phyloP scores from a whole-genome alignment of 2,113 vertebrate genomes.

The Zosterops borbonicus region DNA sequence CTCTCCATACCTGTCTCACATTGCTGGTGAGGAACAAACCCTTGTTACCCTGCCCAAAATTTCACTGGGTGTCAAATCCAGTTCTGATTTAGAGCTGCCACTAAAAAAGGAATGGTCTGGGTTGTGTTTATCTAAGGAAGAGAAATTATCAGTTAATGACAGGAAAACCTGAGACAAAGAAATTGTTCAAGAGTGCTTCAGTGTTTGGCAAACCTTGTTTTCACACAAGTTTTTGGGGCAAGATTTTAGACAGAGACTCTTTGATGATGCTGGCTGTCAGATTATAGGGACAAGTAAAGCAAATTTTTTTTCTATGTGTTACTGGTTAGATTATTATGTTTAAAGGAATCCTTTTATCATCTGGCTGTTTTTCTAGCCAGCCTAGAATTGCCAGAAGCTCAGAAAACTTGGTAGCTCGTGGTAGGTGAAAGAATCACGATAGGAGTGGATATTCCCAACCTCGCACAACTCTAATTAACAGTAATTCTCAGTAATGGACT shows the following conservation, averaged over 20 bases:
- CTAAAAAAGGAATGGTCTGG: not conserved
- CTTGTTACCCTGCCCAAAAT: not conserved
- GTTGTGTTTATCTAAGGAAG: not conserved
- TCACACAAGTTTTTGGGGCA: not conserved
- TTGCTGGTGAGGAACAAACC: not conserved
- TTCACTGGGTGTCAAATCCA: not conserved
- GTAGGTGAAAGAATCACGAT: conserved; percentile 52
- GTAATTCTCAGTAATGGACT: conserved; percentile 67
- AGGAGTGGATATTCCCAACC: conserved; percentile 61
- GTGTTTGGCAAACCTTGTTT: not conserved
- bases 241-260: not conserved
- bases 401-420: conserved; percentile 3
- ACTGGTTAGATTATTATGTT: conserved; percentile 30
- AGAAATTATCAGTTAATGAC: not conserved
- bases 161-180: not conserved
- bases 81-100: not conserved
- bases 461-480: conserved; percentile 67
- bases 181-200: not conserved
- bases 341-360: conserved; percentile 43
- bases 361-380: conserved; percentile 10
- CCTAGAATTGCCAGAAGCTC: conserved; percentile 49
- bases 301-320: conserved; percentile 33
- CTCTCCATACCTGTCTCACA: rapidly evolving
- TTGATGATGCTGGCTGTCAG: conserved; percentile 1
- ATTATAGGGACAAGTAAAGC: conserved; percentile 25